Conservation (phyloP, 1,140 invertebrate species). For the Goniozus legneri region DNA sequence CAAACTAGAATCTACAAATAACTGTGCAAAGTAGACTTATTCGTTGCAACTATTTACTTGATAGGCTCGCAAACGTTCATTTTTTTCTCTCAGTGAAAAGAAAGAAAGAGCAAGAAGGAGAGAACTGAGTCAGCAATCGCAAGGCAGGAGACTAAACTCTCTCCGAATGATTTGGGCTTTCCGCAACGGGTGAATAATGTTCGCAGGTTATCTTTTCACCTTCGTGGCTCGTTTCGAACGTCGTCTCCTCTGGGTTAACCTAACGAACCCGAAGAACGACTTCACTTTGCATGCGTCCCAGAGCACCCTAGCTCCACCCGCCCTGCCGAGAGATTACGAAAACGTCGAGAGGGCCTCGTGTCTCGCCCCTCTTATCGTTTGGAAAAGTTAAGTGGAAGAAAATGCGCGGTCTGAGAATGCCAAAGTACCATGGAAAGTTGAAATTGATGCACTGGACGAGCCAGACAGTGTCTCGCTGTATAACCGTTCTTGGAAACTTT, state of each 20-base stretch:
- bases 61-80: no score
- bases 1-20: no score
- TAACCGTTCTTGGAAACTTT: no score
- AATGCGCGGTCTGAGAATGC: constrained; percentile 38
- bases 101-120: no score
- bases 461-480: no score
- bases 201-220: constrained; percentile 49
- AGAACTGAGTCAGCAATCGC: no score
- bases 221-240: constrained; percentile 40
- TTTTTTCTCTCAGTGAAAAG: no score
- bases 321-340: constrained; percentile 15
- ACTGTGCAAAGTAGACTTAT: no score
- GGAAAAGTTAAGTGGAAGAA: constrained; percentile 52
- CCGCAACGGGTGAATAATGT: constrained; percentile 49
- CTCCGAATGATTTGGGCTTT: no score
- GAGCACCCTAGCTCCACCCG: constrained; percentile 11
- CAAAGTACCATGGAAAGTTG: constrained; percentile 31
- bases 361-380: constrained; percentile 41
- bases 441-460: constrained; percentile 46
- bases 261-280: constrained; percentile 53
- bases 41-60: no score
- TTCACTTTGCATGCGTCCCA: constrained; percentile 34
- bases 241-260: constrained; percentile 18
- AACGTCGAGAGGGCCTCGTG: constrained; percentile 9
- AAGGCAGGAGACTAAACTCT: no score